Conservation (phyloP, 2,113 vertebrate species). For the Notechis scutatus region DNA sequence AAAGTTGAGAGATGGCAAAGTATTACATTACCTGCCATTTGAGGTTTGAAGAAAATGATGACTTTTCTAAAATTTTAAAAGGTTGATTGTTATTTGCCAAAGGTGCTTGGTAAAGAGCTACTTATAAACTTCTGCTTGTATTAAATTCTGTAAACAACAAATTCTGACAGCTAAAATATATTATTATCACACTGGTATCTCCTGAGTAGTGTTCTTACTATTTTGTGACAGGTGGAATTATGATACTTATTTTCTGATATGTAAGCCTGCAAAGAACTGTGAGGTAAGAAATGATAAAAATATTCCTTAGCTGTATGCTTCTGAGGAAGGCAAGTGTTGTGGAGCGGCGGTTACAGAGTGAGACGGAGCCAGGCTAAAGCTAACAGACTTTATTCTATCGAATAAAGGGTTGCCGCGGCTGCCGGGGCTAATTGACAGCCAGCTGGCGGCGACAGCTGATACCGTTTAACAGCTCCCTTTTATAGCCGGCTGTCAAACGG, state of each 20-base stretch:
- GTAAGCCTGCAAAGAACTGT: background rate
- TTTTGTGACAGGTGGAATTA: background rate
- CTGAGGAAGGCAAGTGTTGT: too few relatives aligned
- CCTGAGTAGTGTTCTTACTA: background rate
- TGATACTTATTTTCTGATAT: background rate
- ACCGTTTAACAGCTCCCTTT: too few relatives aligned
- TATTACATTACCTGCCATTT: background rate
- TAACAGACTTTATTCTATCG: too few relatives aligned
- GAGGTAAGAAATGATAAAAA: background rate
- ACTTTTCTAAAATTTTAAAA: background rate
- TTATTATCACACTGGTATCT: background rate
- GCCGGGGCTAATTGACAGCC: too few relatives aligned
- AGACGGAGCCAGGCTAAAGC: too few relatives aligned
- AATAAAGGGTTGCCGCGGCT: too few relatives aligned
- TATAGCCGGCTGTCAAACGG: too few relatives aligned
- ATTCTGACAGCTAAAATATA: background rate
- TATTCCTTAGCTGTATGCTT: background rate
- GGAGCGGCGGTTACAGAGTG: too few relatives aligned
- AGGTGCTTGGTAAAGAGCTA: background rate
- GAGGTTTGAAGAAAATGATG: background rate
- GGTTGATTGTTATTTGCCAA: background rate
- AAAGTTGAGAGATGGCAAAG: background rate
- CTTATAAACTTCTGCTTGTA: background rate
- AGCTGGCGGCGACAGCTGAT: too few relatives aligned
- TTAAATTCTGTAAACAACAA: background rate